Evolutionary conservation across 1,140 invertebrate species (phyloP).

Genomic region (Chrysomallon squamiferum): DNA sequence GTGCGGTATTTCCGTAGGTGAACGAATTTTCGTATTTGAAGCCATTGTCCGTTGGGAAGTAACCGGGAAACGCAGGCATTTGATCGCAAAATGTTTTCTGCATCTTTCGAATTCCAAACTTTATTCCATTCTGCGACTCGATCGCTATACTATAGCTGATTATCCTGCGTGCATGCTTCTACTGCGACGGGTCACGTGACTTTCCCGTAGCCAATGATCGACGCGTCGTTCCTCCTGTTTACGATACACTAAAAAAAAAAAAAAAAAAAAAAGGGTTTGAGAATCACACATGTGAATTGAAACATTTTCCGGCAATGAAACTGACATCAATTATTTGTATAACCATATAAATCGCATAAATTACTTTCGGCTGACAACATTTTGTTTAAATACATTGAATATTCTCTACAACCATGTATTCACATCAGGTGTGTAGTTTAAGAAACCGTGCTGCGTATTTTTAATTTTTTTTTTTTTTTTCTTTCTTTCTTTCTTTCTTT

Average conservation of each 20-base stretch:
- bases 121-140: conserved; percentile 41
- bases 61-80: conserved; percentile 27
- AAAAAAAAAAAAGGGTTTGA: too few relatives aligned
- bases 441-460: too few relatives aligned
- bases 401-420: too few relatives aligned
- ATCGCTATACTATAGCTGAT: conserved; percentile 32
- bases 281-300: conserved; percentile 4
- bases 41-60: conserved; percentile 39
- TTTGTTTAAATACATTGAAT: conserved; percentile 1
- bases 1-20: conserved; percentile 21
- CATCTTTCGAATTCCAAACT: conserved; percentile 43
- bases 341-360: conserved; percentile 6
- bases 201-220: not conserved
- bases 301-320: conserved; percentile 5
- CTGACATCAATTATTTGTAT: conserved; percentile 6
- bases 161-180: conserved; percentile 2
- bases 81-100: conserved; percentile 40
- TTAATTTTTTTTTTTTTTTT: too few relatives aligned
- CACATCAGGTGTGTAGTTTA: too few relatives aligned
- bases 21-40: conserved; percentile 33
- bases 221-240: not conserved
- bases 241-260: not conserved
- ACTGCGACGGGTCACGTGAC: not conserved
- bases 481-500: too few relatives aligned
- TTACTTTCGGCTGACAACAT: not conserved